These are phyloP conservation scores for Campylorhamphus procurvoides DNA, from an alignment of 2,113 vertebrate genomes.

Conservation along the genomic window DNA sequence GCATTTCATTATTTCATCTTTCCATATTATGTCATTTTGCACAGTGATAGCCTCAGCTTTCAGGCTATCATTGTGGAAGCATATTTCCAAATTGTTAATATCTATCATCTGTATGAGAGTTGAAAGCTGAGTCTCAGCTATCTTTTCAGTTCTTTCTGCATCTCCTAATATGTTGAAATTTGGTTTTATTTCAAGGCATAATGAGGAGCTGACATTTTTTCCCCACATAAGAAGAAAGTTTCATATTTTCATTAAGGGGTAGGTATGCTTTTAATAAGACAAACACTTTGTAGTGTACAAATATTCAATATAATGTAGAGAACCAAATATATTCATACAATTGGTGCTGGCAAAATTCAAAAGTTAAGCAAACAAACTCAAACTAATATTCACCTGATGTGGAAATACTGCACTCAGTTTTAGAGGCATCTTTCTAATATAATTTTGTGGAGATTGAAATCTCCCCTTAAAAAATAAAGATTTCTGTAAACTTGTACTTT, in stretches of 20 bases:
- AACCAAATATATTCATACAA: background rate
- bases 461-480: background rate
- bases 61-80: background rate
- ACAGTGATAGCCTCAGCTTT: background rate
- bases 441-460: background rate
- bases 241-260: background rate
- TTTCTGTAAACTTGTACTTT: background rate
- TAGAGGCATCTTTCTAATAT: background rate
- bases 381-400: background rate
- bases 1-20: background rate
- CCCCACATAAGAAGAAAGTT: background rate
- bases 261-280: background rate
- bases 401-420: background rate
- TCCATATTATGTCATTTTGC: background rate
- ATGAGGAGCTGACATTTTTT: background rate
- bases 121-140: background rate
- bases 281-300: background rate
- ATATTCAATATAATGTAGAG: background rate
- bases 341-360: background rate
- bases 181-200: background rate
- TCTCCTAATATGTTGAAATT: background rate
- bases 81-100: background rate
- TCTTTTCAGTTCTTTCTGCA: background rate
- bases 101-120: background rate
- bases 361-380: background rate